Evolutionary conservation across 1,140 invertebrate genomes (phyloP), one percentile per base, ranked within the genome.

Genomic region (Nixonia krombeini): DNA sequence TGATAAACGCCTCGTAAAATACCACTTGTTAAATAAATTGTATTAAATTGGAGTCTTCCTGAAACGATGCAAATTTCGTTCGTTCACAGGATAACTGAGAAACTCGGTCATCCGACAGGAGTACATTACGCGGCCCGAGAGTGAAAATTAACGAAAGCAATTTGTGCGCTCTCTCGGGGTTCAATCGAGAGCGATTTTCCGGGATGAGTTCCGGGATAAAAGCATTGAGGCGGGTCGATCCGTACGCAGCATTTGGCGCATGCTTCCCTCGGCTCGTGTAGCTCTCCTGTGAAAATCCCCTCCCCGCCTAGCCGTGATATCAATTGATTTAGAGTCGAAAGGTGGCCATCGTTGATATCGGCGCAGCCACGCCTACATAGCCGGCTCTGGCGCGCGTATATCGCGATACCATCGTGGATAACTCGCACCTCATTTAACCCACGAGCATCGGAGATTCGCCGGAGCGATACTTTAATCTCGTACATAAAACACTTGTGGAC

Each of bases 251-350:
- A 69, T 73, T 74, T 70, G 76, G 81, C 79, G 80, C 78, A 83
- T 83, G 81, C 79, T 55, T 75, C 49, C 70, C 66, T 64, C 62
- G 44, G 63, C 73, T 59, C 56, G 70, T 47, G 59, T 70, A 44
- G 70, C 74, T 68, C n/a, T n/a, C 70, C 70, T 37, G 63, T 73
- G 65, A 61, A 72, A 76, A 74, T 75, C 71, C 73, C 73, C 61
- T 74, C 72, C 66, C 44, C 50, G 51, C 62, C 53, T 47, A n/a
- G n/a, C n/a, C 72, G 72, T 52, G 81, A 83, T 84, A 83, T 85
- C 81, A 83, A 85, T 84, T 85, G 82, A 84, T 84, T 85, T 82
- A 84, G 75, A 76, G 81, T 79, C 71, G 73, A 82, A 83, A 83
- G 82, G 82, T 84, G 83, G 81, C 81, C 81, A 83, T 85, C 74